These are phyloP conservation scores for Pterois miles DNA, from an alignment of 2,797 vertebrate genomes.

Conservation along the genomic window DNA sequence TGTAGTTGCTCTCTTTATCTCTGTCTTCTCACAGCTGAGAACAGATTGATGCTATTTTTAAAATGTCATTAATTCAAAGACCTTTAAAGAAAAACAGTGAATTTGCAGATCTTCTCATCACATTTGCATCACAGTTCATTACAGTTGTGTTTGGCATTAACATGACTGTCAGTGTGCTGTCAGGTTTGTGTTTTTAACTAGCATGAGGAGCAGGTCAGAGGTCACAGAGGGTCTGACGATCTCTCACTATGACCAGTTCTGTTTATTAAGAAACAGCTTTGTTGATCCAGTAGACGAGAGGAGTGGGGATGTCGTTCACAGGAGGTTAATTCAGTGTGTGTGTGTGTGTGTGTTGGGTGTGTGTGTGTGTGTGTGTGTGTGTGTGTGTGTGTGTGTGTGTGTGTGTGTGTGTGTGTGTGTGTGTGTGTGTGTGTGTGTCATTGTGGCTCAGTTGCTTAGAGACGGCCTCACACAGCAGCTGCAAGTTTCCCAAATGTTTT, in stretches of 20 bases:
- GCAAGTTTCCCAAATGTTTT: not conserved
- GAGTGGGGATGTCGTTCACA: not conserved
- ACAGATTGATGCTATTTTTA: conserved; percentile 49
- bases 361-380: not conserved
- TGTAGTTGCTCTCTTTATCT: not conserved
- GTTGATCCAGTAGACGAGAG: not conserved
- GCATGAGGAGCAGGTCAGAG: not conserved
- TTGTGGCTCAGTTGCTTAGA: not conserved
- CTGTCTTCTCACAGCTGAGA: not conserved
- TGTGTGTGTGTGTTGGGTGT: not conserved
- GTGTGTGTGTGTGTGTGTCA: not conserved
- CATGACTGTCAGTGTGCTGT: not conserved
- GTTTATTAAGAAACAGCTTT: not conserved
- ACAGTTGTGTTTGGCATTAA: too few species aligned
- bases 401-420: not conserved
- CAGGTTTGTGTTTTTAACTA: not conserved
- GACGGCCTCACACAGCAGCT: not conserved
- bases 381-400: not conserved
- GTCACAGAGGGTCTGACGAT: not conserved
- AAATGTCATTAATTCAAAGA: conserved; percentile 28
- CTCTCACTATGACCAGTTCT: accelerated
- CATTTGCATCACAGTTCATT: too few species aligned
- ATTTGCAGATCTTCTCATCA: not conserved
- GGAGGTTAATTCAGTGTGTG: not conserved
- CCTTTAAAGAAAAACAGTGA: not conserved